Conservation (phyloP, 2,113 vertebrate genomes). For the Pollimyrus isidori region DNA sequence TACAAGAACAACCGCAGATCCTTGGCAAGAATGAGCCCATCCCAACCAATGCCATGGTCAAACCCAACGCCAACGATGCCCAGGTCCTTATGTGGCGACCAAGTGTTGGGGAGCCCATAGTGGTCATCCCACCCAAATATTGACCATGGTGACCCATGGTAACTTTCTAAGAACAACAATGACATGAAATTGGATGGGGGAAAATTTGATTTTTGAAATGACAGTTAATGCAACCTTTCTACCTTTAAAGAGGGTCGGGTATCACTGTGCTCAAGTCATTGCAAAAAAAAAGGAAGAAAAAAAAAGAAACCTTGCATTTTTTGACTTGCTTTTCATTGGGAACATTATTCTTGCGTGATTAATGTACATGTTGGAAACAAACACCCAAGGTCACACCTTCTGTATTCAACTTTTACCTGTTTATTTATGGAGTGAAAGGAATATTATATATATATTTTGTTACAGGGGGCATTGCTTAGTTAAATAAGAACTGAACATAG, state of each 20-base stretch:
- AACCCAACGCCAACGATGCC: conserved; percentile 96
- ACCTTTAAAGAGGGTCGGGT: conserved; percentile 73
- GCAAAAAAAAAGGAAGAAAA: conserved; percentile 36
- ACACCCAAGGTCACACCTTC: conserved; percentile 34
- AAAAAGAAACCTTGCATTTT: conserved; percentile 24
- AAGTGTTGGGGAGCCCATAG: conserved; percentile 69
- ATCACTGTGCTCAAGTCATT: conserved; percentile 77
- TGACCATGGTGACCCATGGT: conserved; percentile 34
- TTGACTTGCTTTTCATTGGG: conserved; percentile 27
- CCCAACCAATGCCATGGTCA: conserved; percentile 83
- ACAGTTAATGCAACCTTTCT: conserved; percentile 75
- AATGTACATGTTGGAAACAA: conserved; percentile 34
- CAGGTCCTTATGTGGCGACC: conserved; percentile 99
- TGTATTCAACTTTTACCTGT: conserved; percentile 33
- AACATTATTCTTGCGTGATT: conserved; percentile 35
- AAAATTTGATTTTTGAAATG: conserved; percentile 47
- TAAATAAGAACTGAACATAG: neutral
- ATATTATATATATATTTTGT: conserved; percentile 34
- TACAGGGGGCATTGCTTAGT: conserved; percentile 23
- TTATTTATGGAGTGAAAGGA: conserved; percentile 49
- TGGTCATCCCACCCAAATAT: conserved; percentile 90
- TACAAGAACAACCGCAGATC: conserved; percentile 85
- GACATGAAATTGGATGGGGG: conserved; percentile 17
- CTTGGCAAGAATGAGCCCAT: conserved; percentile 85
- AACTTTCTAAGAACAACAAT: neutral